phyloP scores from a whole-genome alignment of 2,888 invertebrate genomes.

The Agriopis aurantiaria region DNA sequence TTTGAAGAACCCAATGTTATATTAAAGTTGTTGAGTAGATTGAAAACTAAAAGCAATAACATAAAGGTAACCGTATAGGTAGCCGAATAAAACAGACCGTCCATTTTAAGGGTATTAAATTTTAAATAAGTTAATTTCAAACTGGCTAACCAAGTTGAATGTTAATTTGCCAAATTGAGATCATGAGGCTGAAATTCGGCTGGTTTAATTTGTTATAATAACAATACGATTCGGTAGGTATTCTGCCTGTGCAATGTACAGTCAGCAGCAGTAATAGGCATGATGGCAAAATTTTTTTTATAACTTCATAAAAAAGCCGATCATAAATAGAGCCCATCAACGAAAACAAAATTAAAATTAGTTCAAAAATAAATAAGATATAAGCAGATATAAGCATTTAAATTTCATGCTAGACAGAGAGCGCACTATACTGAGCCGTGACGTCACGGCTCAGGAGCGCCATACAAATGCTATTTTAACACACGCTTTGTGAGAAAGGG shows the following conservation, averaged over 20 bases:
- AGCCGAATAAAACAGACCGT: slow-evolving; percentile 13
- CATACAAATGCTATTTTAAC: too few relatives aligned
- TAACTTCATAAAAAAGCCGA: too few relatives aligned
- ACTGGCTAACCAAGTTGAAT: slow-evolving; percentile 44
- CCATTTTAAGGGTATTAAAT: slow-evolving; percentile 34
- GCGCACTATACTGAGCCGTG: too few relatives aligned
- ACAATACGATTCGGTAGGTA: slow-evolving; percentile 43
- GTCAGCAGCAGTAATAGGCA: slow-evolving; percentile 1
- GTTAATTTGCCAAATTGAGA: slow-evolving; percentile 49
- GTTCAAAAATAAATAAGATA: too few relatives aligned
- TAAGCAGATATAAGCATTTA: too few relatives aligned
- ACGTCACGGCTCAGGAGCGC: too few relatives aligned
- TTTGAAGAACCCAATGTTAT: too few relatives aligned
- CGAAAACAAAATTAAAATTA: too few relatives aligned
- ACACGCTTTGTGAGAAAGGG: too few relatives aligned
- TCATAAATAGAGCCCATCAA: too few relatives aligned
- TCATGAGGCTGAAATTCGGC: slow-evolving; percentile 42
- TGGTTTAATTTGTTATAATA: slow-evolving; percentile 47
- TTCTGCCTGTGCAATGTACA: slow-evolving; percentile 14
- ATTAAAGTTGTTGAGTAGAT: not conserved
- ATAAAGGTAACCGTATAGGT: slow-evolving; percentile 10
- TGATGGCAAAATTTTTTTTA: too few relatives aligned
- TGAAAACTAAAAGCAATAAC: slow-evolving; percentile 19
- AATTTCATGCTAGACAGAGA: too few relatives aligned
- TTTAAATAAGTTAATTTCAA: slow-evolving; percentile 42